A percentile compares a stretch with the other conserved stretches of the same genome.
Conservation (phyloP, 1,140 invertebrate species). For the Anoplolepis gracilipes region DNA sequence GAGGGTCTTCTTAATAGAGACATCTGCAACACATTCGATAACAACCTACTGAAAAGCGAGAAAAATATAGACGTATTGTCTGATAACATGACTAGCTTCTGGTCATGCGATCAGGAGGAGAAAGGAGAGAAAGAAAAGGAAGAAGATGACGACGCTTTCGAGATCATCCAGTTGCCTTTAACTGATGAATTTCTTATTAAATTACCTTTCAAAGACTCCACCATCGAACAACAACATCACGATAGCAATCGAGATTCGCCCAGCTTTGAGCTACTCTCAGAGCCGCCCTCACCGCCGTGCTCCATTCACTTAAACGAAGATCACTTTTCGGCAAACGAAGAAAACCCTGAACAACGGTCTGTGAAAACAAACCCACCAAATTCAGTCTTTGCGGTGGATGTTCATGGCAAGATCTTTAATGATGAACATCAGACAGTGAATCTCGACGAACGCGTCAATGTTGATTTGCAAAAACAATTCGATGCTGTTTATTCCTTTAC, state of each 20-base stretch:
- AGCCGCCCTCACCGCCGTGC: constrained; percentile 40
- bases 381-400: constrained; percentile 3
- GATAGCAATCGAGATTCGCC: constrained; percentile 63
- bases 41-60: constrained; percentile 47
- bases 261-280: constrained; percentile 67
- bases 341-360: neutral
- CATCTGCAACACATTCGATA: neutral
- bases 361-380: neutral
- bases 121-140: no score
- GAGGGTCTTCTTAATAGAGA: neutral
- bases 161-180: constrained; percentile 52
- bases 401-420: constrained; percentile 45
- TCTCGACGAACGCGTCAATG: neutral
- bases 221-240: neutral
- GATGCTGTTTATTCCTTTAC: constrained; percentile 48
- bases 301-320: constrained; percentile 64
- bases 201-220: neutral
- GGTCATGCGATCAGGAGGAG: constrained; percentile 35
- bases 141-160: constrained; percentile 57
- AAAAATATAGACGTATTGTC: neutral
- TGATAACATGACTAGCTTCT: constrained; percentile 14
- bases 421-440: neutral
- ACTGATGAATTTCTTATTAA: neutral
- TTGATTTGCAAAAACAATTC: constrained; percentile 39
- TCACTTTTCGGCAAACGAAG: constrained; percentile 58